Conservation (phyloP, 2,113 vertebrate species). For the Rattus norvegicus region DNA sequence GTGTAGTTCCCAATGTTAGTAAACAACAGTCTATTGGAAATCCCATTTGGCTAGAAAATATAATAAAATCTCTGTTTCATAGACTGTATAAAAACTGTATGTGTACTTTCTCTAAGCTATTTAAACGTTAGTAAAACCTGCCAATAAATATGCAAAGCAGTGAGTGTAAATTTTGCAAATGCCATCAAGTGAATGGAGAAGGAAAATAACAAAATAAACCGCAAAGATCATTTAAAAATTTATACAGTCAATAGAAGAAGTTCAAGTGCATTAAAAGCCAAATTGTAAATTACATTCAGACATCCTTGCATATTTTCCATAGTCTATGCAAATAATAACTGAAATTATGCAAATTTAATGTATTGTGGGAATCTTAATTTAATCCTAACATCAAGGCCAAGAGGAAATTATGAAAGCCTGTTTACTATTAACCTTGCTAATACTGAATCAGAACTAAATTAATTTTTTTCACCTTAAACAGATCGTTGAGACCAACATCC, state of each 20-base stretch:
- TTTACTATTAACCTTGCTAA: conserved; percentile 51
- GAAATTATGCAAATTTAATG: conserved; percentile 69
- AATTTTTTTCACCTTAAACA: conserved; percentile 52
- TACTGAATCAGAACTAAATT: conserved; percentile 49
- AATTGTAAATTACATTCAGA: conserved; percentile 46
- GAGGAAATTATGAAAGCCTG: conserved; percentile 49
- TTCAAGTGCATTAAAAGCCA: conserved; percentile 55
- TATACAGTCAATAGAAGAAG: neutral
- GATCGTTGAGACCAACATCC: neutral
- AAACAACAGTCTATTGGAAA: neutral
- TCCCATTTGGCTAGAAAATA: neutral
- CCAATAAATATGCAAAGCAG: conserved; percentile 11
- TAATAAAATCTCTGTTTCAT: neutral
- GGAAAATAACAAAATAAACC: conserved; percentile 11
- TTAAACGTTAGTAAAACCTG: conserved; percentile 29
- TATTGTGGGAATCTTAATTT: conserved; percentile 46
- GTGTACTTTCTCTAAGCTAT: neutral
- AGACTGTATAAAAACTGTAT: neutral
- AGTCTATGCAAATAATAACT: conserved; percentile 55
- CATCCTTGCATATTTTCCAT: conserved; percentile 62
- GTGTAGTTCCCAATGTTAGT: neutral
- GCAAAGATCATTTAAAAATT: conserved; percentile 12
- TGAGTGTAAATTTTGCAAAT: conserved; percentile 16
- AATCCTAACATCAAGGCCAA: conserved; percentile 39
- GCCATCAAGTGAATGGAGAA: conserved; percentile 9